Evolutionary conservation across 2,797 vertebrate genomes (phyloP).

Genomic region (Trichosurus vulpecula): DNA sequence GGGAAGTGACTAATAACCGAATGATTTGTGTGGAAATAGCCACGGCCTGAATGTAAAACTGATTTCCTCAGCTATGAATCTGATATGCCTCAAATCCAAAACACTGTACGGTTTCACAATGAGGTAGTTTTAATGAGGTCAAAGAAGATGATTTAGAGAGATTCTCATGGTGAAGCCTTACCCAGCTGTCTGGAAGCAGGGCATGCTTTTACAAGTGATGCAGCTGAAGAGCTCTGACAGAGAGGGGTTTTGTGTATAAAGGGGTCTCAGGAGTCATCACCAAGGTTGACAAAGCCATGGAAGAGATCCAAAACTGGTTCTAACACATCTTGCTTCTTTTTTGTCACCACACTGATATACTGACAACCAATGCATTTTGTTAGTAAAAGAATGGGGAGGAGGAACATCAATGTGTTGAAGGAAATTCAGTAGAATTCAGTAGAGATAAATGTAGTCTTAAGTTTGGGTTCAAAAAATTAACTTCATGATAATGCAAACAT

Average conservation of each 20-base stretch:
- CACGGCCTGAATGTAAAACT: conserved; percentile 24
- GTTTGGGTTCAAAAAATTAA: not conserved
- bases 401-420: not conserved
- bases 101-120: not conserved
- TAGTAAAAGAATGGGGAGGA: not conserved
- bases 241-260: not conserved
- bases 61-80: conserved; percentile 55
- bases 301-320: not conserved
- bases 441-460: not conserved
- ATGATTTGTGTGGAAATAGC: conserved; percentile 25
- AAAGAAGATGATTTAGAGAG: conserved; percentile 21
- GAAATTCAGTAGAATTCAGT: no score
- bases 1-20: not conserved
- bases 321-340: not conserved
- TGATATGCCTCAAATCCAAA: conserved; percentile 45
- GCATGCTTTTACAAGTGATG: not conserved
- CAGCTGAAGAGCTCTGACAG: not conserved
- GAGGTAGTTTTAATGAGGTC: conserved; percentile 40
- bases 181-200: not conserved
- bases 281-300: not conserved
- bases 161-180: not conserved
- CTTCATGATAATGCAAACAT: not conserved
- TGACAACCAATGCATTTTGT: not conserved
- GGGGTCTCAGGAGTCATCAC: not conserved
- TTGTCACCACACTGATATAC: not conserved